Evolutionary conservation across 2,888 invertebrate genomes (phyloP), one percentile per base, ranked within the genome.

Genomic region (Lycocerus yunnanus): DNA sequence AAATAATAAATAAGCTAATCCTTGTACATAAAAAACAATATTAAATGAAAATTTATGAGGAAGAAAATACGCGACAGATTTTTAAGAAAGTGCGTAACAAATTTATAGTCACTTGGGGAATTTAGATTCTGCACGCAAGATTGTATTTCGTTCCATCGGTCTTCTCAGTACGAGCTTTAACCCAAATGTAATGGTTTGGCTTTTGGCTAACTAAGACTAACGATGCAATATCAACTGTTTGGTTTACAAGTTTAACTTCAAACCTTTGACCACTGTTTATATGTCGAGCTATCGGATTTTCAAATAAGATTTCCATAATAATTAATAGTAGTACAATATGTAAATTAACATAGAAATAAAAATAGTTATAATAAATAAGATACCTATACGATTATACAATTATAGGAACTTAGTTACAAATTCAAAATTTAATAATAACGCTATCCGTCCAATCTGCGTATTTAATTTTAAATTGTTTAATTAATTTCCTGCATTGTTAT

Each of bases 81-180:
- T 78, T 78, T 72, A 66, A 72, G 77, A 73, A 77, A 74, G 73
- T 75, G 72, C 69, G 73, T 74, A 77, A 75, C 70, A 77, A 75
- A 78, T 78, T 78, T 78, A 78, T 73, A 75, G 75, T 73, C 78
- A 72, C 72, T 72, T 66, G 74, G 77, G 77, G 78, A 77, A 73
- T 77, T 74, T 75, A 72, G 72, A 75, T 75, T 68, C 60, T 68
- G 70, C 71, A 75, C 71, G 72, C 72, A 69, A 75, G 72, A 75
- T 75, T 75, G 67, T 69, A 65, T 75, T 71, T 75, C 70, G 70
- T 71, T 69, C 61, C 75, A 72, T 69, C 69, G 72, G 60, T 75
- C 66, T 66, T 74, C 16, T 66, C 66, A 59, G 63, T 60, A 68
- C 21, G 20, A 69, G 61, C 69, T 60, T 72, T 72, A 75, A 75